Conservation (phyloP, 2,888 invertebrate species). For the Bugulina stolonifera region DNA sequence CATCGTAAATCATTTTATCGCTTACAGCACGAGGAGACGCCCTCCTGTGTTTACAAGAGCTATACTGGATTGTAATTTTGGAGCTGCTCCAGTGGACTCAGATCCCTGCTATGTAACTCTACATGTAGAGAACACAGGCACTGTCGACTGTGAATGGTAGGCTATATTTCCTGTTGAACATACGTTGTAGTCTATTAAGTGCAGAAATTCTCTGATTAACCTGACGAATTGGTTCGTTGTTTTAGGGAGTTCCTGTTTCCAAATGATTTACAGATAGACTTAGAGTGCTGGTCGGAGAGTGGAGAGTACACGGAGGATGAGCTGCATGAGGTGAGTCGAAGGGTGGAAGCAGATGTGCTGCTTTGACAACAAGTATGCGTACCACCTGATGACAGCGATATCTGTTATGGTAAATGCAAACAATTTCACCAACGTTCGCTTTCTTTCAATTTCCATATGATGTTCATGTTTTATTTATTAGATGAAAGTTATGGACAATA, state of each 20-base stretch:
- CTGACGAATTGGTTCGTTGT: no score
- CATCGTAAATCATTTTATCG: no score
- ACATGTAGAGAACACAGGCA: constrained; percentile 50
- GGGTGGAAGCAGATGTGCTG: no score
- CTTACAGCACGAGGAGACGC: constrained; percentile 37
- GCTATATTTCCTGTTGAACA: constrained; percentile 19
- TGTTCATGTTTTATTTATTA: no score
- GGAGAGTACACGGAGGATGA: constrained; percentile 51
- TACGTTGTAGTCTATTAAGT: no score
- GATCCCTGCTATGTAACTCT: constrained; percentile 46
- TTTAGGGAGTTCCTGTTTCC: constrained; percentile 50
- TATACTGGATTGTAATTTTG: constrained; percentile 51
- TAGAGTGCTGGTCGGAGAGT: constrained; percentile 53
- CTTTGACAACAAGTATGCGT: no score
- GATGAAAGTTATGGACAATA: constrained; percentile 53
- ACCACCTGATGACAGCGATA: no score
- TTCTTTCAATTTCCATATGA: no score
- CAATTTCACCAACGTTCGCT: no score
- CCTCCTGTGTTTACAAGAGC: constrained; percentile 45
- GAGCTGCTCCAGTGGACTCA: constrained; percentile 49
- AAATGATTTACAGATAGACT: constrained; percentile 47
- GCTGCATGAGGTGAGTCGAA: constrained; percentile 43
- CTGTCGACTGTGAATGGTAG: constrained; percentile 49
- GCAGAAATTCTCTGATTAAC: no score
- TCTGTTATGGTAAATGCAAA: no score